Evolutionary conservation across 2,113 vertebrate genomes (phyloP).

Genomic region (Forbesichthys agassizii): DNA sequence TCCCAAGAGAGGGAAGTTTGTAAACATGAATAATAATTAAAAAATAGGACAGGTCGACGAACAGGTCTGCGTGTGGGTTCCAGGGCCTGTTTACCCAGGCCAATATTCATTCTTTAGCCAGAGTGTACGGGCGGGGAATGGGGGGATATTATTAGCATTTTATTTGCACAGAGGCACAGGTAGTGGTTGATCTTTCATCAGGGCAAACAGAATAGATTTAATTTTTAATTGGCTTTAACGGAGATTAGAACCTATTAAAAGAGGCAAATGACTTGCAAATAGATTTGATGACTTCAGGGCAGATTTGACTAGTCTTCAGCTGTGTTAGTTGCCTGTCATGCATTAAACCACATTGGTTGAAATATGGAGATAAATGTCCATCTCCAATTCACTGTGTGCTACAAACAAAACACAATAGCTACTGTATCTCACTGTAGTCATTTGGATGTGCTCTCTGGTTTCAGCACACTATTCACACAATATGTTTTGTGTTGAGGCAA

Average conservation of each 20-base stretch:
- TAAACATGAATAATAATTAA: constrained; percentile 85
- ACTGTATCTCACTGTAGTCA: not conserved
- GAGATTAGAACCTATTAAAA: constrained; percentile 49
- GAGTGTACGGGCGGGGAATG: constrained; percentile 10
- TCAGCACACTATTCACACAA: constrained; percentile 9
- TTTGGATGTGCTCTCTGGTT: constrained; percentile 12
- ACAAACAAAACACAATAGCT: not conserved
- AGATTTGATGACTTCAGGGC: constrained; percentile 28
- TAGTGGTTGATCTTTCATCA: constrained; percentile 65
- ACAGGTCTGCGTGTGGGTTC: constrained; percentile 72
- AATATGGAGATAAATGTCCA: constrained; percentile 7
- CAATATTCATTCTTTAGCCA: constrained; percentile 50
- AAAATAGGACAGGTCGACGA: constrained; percentile 59
- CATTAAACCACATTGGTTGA: not conserved
- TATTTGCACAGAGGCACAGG: constrained; percentile 55
- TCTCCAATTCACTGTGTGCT: constrained; percentile 15
- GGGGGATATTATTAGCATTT: constrained; percentile 67
- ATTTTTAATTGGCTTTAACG: constrained; percentile 67
- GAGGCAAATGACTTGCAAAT: constrained; percentile 28
- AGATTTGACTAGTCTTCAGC: constrained; percentile 30
- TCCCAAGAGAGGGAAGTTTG: constrained; percentile 78
- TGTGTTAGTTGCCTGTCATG: not conserved
- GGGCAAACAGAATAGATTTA: constrained; percentile 59
- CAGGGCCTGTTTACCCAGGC: constrained; percentile 30
- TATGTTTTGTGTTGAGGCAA: constrained; percentile 12